Evolutionary conservation across 1,140 invertebrate species (phyloP), one percentile per base, ranked within the genome.

Genomic region (Caenorhabditis remanei): DNA sequence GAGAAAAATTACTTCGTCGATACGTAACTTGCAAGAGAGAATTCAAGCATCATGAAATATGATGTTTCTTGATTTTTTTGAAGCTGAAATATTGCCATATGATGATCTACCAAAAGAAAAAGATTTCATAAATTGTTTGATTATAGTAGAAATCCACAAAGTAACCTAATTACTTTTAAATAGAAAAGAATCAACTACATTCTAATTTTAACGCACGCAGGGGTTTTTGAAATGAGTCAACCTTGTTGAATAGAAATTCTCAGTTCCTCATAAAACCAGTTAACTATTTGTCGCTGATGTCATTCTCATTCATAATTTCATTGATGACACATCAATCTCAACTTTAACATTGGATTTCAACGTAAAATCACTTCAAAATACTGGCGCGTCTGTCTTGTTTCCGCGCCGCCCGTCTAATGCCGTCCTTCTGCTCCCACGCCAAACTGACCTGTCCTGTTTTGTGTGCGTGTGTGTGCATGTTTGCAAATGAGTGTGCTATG

Each of bases 391-490:
- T 79, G 43, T 79, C 71, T 79, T 79, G 71, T 79, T 79, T 79
- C 71, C 71, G 71, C 46, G 46, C 41, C 41, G 65, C 65, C 65
- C 13, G 65, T 71, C 65, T 71, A n/a, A 46, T 46, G 41, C 65
- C 65, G 40, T 71, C 40, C 46, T 79, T 53, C 71, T 79, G 71
- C 71, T 79, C 71, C 71, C 71, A 79, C 71, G 71, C 71, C 71
- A 50, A 79, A 79, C 71, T 79, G 71, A 79, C 71, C 71, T 79
- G 71, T 79, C 71, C 71, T 79, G 71, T 79, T 79, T 48, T 79
- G 71, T 79, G 71, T 75, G 67, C 40, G 61, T 61, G n/a, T 65
- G 8, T 71, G 65, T 50, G 71, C 71, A 79, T 79, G 71, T 79
- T 79, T 79, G 71, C 71, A 79, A 79, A 79, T 79, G 71, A 79